Base-by-base conservation (phyloP, 2,888 invertebrate genomes). In the Scaptomyza cyrtandrae region DNA sequence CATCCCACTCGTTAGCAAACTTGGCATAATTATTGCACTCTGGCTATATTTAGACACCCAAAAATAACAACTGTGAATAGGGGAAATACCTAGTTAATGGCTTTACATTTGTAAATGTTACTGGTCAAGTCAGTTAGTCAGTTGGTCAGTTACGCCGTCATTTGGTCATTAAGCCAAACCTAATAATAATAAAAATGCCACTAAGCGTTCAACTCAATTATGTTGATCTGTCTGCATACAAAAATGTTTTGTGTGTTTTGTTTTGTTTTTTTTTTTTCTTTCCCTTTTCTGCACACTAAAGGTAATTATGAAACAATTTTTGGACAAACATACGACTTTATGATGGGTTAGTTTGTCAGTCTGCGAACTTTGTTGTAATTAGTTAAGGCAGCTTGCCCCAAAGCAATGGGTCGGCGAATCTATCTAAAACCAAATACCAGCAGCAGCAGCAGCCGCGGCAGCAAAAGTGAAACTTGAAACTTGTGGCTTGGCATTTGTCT, bases 381-480 rank as follows among this genome's bases (percentile, higher is more conserved):
- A 14, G 31, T 16, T 45, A 35, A 16, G 37, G 24, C 59, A 58
- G 75, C 55, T 60, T 19, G 78, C 78, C 74, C 48, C 43, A 6
- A 54, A 54, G 75, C 68, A 67, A 33, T 79, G 63, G 80, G 65
- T 78, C 68, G 75, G 29, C 41, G 41, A 29, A 71, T 72, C 74
- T 73, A 62, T 76, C 71, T 73, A 64, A 19, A 19, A 19, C 24
- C 44, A 43, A 43, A 43, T 19, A 11, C 48, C 31, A 19, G 60
- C 60, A 66, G 73, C 49, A 43, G 13, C 53, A 50, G 41, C 44
- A 66, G 73, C 49, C 19, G 13, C 53, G 46, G 41, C 44, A 69
- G 49, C 37, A 77, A 79, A 80, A 80, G 80, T 80, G 80, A 80
- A 83, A 83, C 66, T 80, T 80, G 77, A 80, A 77, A 80, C 64